A percentile compares a stretch with the other conserved stretches of the same genome.
phyloP scores from a whole-genome alignment of 2,113 vertebrate genomes.

The Oreochromis niloticus region DNA sequence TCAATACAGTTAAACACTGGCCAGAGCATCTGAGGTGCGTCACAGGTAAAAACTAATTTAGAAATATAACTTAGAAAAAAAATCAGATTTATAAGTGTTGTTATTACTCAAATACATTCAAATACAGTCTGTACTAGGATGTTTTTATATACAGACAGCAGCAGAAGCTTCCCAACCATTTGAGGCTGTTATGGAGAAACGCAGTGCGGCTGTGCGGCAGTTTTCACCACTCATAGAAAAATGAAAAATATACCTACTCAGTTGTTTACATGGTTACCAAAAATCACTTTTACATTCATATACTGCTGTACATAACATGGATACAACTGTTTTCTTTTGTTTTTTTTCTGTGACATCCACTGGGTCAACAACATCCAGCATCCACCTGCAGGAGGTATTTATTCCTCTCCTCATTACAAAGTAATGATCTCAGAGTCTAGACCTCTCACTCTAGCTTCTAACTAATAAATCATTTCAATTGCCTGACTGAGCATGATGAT shows the following conservation, averaged over 20 bases:
- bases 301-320: neutral
- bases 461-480: neutral
- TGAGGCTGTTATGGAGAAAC: neutral
- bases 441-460: neutral
- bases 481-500: neutral
- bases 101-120: neutral
- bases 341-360: neutral
- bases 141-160: neutral
- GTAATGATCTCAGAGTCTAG: neutral
- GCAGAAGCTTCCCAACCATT: accelerated
- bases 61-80: neutral
- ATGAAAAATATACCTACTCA: neutral
- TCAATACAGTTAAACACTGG: neutral
- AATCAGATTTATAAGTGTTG: neutral
- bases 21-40: neutral
- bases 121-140: neutral
- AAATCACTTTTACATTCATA: neutral
- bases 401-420: neutral
- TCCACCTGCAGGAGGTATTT: neutral
- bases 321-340: neutral
- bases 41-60: neutral
- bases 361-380: neutral
- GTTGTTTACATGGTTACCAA: neutral
- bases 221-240: neutral
- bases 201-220: neutral